A percentile compares a stretch with the other conserved stretches of the same genome.
These are phyloP conservation scores for Anas bahamensis DNA, from an alignment of 2,797 vertebrate species.

Conservation along the genomic window DNA sequence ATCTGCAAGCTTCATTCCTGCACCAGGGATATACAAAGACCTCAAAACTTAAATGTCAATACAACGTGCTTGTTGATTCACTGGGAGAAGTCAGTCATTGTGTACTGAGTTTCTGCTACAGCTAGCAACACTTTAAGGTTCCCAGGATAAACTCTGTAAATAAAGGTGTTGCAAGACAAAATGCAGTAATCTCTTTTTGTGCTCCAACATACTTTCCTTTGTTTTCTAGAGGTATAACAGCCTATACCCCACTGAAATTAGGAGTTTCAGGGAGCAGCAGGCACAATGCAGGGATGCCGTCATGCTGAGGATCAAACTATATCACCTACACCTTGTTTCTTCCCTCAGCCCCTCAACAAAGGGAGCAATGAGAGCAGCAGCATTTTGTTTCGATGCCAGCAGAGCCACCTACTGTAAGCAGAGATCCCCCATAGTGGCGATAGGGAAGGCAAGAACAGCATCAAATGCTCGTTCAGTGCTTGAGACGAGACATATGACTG, in stretches of 20 bases:
- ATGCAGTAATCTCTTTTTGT: background rate
- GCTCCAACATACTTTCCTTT: background rate
- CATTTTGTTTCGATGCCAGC: background rate
- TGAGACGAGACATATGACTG: fast-evolving
- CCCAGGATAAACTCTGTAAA: background rate
- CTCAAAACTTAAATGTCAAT: conserved; percentile 36
- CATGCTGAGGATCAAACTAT: background rate
- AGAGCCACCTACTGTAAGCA: background rate
- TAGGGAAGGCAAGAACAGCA: background rate
- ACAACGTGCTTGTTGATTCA: background rate
- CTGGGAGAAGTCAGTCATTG: background rate
- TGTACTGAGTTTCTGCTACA: background rate
- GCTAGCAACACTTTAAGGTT: background rate
- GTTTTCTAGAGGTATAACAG: background rate
- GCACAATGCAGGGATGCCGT: background rate
- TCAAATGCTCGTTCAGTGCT: background rate
- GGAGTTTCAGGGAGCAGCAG: background rate
- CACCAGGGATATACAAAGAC: conserved; percentile 29
- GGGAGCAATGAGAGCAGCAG: background rate
- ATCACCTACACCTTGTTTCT: background rate
- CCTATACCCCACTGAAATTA: background rate
- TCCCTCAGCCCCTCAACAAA: background rate
- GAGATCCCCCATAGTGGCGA: background rate
- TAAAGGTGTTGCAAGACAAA: background rate
- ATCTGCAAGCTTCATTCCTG: conserved; percentile 34